A percentile compares a stretch with the other conserved stretches of the same genome.
phyloP scores from a whole-genome alignment of 2,888 invertebrate genomes.

The Meiosimyza decipiens region DNA sequence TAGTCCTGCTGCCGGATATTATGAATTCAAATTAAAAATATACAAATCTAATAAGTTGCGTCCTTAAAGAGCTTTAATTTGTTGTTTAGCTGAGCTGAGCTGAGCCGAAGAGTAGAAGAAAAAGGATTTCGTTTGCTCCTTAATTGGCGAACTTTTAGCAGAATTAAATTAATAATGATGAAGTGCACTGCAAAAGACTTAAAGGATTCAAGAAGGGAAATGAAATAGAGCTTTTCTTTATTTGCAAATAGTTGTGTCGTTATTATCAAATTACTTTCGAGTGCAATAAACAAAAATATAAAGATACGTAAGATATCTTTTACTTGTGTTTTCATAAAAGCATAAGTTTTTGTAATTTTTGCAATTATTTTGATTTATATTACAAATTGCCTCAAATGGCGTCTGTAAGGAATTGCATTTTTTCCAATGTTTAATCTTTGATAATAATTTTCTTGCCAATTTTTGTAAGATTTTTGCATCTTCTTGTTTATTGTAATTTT shows the following conservation, averaged over 20 bases:
- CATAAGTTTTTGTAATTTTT: slow-evolving; percentile 19
- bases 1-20: slow-evolving; percentile 50
- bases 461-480: not conserved
- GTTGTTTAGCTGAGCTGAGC: slow-evolving; percentile 20
- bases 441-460: not conserved
- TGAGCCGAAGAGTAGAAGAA: slow-evolving; percentile 5
- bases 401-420: slow-evolving; percentile 19
- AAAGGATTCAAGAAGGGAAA: not conserved
- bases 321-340: slow-evolving; percentile 1
- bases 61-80: slow-evolving; percentile 58
- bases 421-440: not conserved
- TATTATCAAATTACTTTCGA: not conserved
- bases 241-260: slow-evolving; percentile 4
- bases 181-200: slow-evolving; percentile 17
- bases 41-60: slow-evolving; percentile 65
- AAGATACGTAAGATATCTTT: not conserved
- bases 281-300: not conserved
- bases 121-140: not conserved
- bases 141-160: slow-evolving; percentile 25
- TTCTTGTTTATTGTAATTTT: not conserved
- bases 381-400: slow-evolving; percentile 13
- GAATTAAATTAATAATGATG: slow-evolving; percentile 22
- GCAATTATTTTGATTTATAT: slow-evolving; percentile 38
- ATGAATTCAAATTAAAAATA: slow-evolving; percentile 66
- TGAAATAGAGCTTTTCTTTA: not conserved